Base-by-base conservation (phyloP, 2,113 vertebrate species). In the Nerophis lumbriciformis region DNA sequence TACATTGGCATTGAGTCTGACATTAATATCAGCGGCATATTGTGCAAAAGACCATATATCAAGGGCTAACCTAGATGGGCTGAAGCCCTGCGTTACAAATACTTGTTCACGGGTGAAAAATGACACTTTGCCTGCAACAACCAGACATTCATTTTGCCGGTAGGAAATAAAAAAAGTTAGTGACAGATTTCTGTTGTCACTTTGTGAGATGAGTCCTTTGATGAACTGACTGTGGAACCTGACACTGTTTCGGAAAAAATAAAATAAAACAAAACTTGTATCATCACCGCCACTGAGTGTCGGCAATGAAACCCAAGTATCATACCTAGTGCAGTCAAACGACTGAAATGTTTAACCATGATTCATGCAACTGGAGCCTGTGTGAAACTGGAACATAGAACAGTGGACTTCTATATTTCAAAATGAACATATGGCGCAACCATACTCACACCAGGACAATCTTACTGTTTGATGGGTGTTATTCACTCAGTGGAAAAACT, bases 171-270 rank as follows among this genome's bases (percentile, higher is more conserved):
- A 67, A n/a, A 4, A 36, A 45, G 55, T 48, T 19, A 3, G 7
- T 62, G 62, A 59, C 65, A 59, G 58, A 69, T 66, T 37, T 57
- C 8, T 56, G 19, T 57, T 57, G 35, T 54, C 38, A 59, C 52
- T 63, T 21, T 55, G 49, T 50, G 21, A 54, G 38, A 66, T 59
- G 45, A 66, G 53, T 39, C 14, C n/a, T 45, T 38, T 47, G 14
- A 50, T 42, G 36, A 51, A 49, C n/a, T 57, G 55, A 6, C 55
- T 57, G 6, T 8, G 38, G 44, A 6, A 6, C 10, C 16, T 19
- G 38, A 57, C 55, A 37, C 38, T 42, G 55, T n/a, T 57, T 44
- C 1, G 5, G 8, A 16, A 19, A 56, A 56, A 16, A 57, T 2
- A 57, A 42, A 57, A 57, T 57, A 57, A 55, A n/a, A 39, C 19